Base-by-base conservation (phyloP, 1,140 invertebrate species). In the Zaprionus taronus region DNA sequence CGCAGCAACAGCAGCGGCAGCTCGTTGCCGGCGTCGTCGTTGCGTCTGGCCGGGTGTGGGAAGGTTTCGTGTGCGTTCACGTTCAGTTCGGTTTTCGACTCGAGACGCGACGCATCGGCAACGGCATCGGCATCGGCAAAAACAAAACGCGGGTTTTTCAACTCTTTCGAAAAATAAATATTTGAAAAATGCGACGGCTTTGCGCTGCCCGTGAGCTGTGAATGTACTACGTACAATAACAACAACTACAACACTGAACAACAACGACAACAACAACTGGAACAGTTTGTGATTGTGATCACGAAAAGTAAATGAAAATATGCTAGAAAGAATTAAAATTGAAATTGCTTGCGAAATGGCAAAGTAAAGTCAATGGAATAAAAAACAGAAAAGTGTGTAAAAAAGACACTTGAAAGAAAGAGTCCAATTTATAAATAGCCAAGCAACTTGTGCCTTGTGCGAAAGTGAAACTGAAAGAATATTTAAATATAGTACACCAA, bases 1-100 rank as follows among this genome's bases (percentile, higher is more conserved):
- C 53, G 41, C 56, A 0, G 47, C 17, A 49, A 2, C 20, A 20
- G 44, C 17, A n/a, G n/a, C 47, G 20, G 47, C 60, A 75, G 67
- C 53, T 64, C 67, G 51, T 47, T 64, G 77, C 31, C 24, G 34
- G 31, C 41, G 69, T 65, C 80, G 70, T 79, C 76, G 65, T n/a
- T 74, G 60, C 75, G 71, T 77, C 76, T 69, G 31, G 24, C 44
- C 58, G 41, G 64, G 61, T 51, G 3, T 75, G 49, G 67, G 57
- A 77, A 24, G 71, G 62, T 72, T 71, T 41, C 41, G 41, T 47
- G 51, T 72, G 44, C 49, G 70, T 70, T 47, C 4, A 24, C 20
- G 15, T 49, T 90, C 55, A 89, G 85, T 89, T 89, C 85, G 85
- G 79, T 89, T 80, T 82, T 89, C 67, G 85, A 75, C 79, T 79